phyloP scores from a whole-genome alignment of 2,113 vertebrate genomes.

The Podarcis muralis region DNA sequence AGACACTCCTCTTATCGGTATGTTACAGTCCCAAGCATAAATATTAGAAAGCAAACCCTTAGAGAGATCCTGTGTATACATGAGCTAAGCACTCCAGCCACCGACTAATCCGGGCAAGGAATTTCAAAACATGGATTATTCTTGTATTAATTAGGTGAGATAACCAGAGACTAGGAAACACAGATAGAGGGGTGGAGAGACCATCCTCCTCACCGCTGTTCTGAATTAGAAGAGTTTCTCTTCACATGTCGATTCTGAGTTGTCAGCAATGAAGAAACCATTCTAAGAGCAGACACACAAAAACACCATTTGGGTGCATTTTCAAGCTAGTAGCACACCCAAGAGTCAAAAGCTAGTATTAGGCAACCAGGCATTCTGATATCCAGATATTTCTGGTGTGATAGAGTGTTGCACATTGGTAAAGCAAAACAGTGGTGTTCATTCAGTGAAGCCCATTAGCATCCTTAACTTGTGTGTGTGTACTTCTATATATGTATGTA shows the following conservation, averaged over 20 bases:
- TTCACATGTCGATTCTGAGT: not conserved
- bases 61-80: slow-evolving; percentile 58
- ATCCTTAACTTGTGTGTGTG: too few species aligned
- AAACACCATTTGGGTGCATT: not conserved
- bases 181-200: not conserved
- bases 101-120: slow-evolving; percentile 61
- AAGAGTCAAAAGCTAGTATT: too few species aligned
- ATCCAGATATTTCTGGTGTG: not conserved
- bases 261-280: not conserved
- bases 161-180: slow-evolving; percentile 4
- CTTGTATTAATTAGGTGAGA: slow-evolving; percentile 57
- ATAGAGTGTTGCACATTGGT: not conserved
- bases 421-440: not conserved
- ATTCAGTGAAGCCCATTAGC: too few species aligned
- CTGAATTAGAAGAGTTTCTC: not conserved
- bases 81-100: slow-evolving; percentile 57
- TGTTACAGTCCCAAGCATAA: slow-evolving; percentile 70
- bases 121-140: slow-evolving; percentile 57
- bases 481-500: too few species aligned
- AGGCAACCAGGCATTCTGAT: not conserved
- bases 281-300: not conserved
- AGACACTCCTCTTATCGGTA: slow-evolving; percentile 66
- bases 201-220: not conserved
- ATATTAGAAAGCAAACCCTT: slow-evolving; percentile 63
- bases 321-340: not conserved